Evolutionary conservation across 2,888 invertebrate genomes (phyloP), one percentile per base, ranked within the genome.

Genomic region (Agonopterix alstromeriana): DNA sequence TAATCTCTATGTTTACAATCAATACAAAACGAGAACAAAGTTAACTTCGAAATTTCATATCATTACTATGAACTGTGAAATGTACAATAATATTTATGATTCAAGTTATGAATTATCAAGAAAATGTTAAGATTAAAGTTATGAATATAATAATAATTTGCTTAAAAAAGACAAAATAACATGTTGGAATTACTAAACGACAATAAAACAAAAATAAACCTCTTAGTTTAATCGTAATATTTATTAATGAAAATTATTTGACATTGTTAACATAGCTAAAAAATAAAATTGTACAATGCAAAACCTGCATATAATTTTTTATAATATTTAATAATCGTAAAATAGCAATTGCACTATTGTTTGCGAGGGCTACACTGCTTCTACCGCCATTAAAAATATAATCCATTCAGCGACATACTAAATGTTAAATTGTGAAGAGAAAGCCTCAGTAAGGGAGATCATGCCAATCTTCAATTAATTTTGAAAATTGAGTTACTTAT

Each of bases 201-300:
- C 73, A 79, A 73, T 76, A 67, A 81, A 83, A 84, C 72, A 68
- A 79, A 80, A 81, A 75, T 80, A 78, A 80, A 80, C 67, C 57
- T 79, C 77, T 82, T 78, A 78, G 63, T 80, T 81, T 76, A 77
- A 83, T 82, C 83, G 77, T 78, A 78, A 80, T 82, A 83, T 85
- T 86, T 82, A 83, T 82, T 83, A 48, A 74, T 78, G 81, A 83
- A 82, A 82, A 84, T 77, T 75, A 82, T 79, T 75, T 82, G 83
- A 80, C 73, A 77, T 73, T 75, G 73, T 78, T 76, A 78, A 83
- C 77, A 80, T 80, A 81, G 82, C 82, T 84, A 85, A 79, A 81
- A 83, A 83, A 82, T 82, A 82, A 84, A 85, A 82, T 85, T 87
- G 86, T 87, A 86, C 87, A 86, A 84, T 83, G 84, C 85, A 87